Conservation (phyloP, 2,888 invertebrate genomes). For the Notodromas monacha region DNA sequence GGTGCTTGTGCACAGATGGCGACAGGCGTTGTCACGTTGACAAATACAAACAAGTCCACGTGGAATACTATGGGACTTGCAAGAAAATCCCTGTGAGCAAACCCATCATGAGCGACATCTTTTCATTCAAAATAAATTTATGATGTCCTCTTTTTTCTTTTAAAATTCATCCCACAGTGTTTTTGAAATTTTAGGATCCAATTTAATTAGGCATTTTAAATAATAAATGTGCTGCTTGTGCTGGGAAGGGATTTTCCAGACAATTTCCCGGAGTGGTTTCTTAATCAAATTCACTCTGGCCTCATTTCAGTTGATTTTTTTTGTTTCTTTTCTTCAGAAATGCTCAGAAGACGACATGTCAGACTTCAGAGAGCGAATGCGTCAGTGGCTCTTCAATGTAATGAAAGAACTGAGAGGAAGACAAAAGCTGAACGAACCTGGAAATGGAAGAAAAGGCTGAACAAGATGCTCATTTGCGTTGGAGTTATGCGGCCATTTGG, state of each 20-base stretch:
- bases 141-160: too few species aligned
- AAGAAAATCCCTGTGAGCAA: constrained; percentile 38
- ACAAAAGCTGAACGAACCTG: constrained; percentile 41
- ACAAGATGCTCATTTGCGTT: constrained; percentile 40
- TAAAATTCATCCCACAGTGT: too few species aligned
- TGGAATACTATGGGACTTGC: constrained; percentile 67
- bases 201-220: too few species aligned
- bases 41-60: constrained; percentile 50
- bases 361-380: constrained; percentile 84
- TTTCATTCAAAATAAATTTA: too few species aligned
- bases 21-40: constrained; percentile 32
- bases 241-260: too few species aligned
- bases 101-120: too few species aligned
- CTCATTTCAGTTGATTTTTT: too few species aligned
- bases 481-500: constrained; percentile 83
- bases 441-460: constrained; percentile 66
- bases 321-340: constrained; percentile 21
- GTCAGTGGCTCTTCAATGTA: constrained; percentile 90
- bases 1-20: constrained; percentile 54
- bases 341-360: constrained; percentile 56
- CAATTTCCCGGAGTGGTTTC: too few species aligned
- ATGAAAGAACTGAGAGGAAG: constrained; percentile 77
- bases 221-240: too few species aligned
- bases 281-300: too few species aligned
- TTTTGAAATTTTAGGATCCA: too few species aligned